Evolutionary conservation across 2,113 vertebrate genomes (phyloP).

Genomic region (Nesoenas mayeri): DNA sequence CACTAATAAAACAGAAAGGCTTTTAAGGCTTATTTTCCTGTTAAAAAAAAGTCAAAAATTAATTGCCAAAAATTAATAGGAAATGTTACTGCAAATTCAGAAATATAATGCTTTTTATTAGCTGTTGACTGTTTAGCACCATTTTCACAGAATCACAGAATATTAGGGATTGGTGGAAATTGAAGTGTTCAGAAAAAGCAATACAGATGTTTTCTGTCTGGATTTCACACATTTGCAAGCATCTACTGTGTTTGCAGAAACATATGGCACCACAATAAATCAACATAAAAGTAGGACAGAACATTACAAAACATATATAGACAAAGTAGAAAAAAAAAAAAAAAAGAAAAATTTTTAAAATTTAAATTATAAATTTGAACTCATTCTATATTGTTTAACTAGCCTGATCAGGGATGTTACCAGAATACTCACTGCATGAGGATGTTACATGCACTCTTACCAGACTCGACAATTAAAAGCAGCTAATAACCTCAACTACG

Average conservation of each 20-base stretch:
- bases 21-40: not conserved
- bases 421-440: not conserved
- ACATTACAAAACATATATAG: not conserved
- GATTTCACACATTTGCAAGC: not conserved
- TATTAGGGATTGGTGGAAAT: not conserved
- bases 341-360: not conserved
- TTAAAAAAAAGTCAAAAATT: not conserved
- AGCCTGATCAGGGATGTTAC: not conserved
- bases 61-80: not conserved
- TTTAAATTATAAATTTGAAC: not conserved
- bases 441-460: not conserved
- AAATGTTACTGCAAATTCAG: not conserved
- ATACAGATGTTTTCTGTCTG: not conserved
- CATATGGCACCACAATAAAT: not conserved
- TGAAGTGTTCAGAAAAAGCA: not conserved
- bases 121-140: not conserved
- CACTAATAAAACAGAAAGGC: not conserved
- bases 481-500: not conserved
- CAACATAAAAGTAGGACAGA: not conserved
- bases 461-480: not conserved
- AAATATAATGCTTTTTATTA: not conserved
- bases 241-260: not conserved
- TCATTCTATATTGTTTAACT: not conserved
- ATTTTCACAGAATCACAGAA: not conserved
- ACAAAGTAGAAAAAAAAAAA: not conserved